Percentiles rank a stretch among this genome's conserved stretches.
Evolutionary conservation across 2,888 invertebrate species (phyloP).

Genomic region (Diabrotica balteata): DNA sequence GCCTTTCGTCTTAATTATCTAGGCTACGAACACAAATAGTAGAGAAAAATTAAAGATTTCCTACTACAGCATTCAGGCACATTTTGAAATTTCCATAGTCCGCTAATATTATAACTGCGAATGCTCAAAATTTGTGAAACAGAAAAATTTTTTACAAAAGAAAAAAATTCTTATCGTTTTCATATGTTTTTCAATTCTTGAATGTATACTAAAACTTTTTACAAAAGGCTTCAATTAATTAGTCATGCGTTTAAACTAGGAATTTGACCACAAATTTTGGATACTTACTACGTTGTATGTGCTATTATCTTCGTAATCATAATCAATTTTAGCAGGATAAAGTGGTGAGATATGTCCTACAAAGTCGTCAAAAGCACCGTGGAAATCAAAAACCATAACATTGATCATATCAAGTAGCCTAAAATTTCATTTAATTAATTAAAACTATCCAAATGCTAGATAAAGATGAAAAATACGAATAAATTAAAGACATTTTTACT

Average conservation of each 20-base stretch:
- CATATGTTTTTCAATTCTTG: neutral
- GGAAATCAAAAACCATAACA: conserved; percentile 64
- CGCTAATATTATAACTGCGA: no score
- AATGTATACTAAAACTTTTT: neutral
- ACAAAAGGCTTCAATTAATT: no score
- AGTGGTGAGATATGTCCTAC: conserved; percentile 74
- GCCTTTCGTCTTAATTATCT: no score
- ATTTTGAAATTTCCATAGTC: no score
- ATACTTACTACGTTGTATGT: conserved; percentile 36
- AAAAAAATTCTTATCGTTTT: neutral
- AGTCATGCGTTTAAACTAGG: no score
- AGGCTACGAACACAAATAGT: neutral
- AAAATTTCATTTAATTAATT: conserved; percentile 9
- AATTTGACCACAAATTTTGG: neutral
- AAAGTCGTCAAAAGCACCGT: conserved; percentile 69
- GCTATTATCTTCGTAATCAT: conserved; percentile 8
- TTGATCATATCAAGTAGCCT: conserved; percentile 58
- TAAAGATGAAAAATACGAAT: no score
- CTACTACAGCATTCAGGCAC: no score
- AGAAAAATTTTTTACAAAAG: no score
- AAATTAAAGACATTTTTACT: no score
- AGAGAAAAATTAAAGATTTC: neutral
- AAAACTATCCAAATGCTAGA: no score
- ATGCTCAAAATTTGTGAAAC: neutral
- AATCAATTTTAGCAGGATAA: conserved; percentile 61